Evolutionary conservation across 2,797 vertebrate genomes (phyloP).

Genomic region (Otolemur crassicaudatus): DNA sequence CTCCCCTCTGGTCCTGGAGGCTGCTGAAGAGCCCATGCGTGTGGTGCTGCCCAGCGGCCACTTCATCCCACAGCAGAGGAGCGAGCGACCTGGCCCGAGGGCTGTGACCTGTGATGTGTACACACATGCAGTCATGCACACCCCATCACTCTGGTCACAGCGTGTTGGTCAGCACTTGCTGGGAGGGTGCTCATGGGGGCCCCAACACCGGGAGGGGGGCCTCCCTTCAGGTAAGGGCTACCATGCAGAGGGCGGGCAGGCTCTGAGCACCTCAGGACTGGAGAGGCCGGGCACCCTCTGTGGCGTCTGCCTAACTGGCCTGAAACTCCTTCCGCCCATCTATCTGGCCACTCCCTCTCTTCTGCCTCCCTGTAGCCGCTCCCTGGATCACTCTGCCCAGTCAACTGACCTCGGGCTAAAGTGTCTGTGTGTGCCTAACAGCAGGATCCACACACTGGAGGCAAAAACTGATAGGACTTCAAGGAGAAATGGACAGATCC

Average conservation of each 20-base stretch:
- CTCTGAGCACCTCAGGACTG: no score
- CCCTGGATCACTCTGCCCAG: background rate
- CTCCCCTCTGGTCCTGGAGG: background rate
- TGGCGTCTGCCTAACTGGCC: background rate
- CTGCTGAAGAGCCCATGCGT: fast-evolving
- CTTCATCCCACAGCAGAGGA: background rate
- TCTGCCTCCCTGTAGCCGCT: background rate
- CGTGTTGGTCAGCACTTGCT: fast-evolving
- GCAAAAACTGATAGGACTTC: fast-evolving
- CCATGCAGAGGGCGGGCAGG: background rate
- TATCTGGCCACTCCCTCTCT: fast-evolving
- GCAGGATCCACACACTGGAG: fast-evolving
- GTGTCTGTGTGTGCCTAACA: background rate
- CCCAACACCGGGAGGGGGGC: fast-evolving
- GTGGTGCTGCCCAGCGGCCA: fast-evolving
- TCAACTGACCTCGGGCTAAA: background rate
- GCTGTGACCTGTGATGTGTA: fast-evolving
- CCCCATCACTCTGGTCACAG: fast-evolving
- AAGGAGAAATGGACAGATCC: background rate
- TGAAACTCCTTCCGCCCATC: fast-evolving
- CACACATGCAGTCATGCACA: fast-evolving
- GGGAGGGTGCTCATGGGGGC: background rate
- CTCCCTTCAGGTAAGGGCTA: no score
- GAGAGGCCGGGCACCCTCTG: background rate
- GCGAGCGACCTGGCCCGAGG: fast-evolving